Base-by-base conservation (phyloP, 2,113 vertebrate genomes). In the Ophthalmolycus amberensis region DNA sequence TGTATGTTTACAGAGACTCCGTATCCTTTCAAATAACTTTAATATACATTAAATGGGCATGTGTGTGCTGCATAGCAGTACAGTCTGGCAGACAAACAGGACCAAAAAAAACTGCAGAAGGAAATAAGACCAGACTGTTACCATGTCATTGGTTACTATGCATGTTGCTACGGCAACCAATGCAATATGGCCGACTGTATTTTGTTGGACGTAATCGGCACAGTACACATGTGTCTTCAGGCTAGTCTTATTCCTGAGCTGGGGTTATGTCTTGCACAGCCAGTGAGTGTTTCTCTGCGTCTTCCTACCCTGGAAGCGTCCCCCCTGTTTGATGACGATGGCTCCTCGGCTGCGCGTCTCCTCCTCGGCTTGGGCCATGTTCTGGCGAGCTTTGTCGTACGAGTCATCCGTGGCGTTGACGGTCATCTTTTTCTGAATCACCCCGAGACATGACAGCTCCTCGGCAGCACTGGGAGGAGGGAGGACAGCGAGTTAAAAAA, bases 391-490 rank as follows among this genome's bases (percentile, higher is more conserved):
- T 85, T 97, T 97, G 93, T 98, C 96, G 87, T 99, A 99, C 65
- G 97, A 98, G 71, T 98, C 97, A 1, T 99, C 97, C 0, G 97
- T 98, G 44, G 97, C 97, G 0, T 96, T 97, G 84, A 99, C 96
- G 0, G 97, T 98, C 95, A 99, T 96, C 90, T 98, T 98, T 86
- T 98, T 96, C 95, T 97, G 97, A 89, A 99, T 96, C 94, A 96
- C 96, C 40, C 97, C 97, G 5, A 99, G 94, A 92, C 96, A 97
- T 64, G 96, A 96, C 94, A 99, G 89, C 69, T 96, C 96, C 67
- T 95, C 89, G 0, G 93, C 91, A 40, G 95, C 93, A 82, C 97
- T 98, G 93, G 54, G 34, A 70, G 71, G 71, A 60, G 20, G 73
- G 32, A 76, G 56, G 69, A 73, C 29, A 66, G 68, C 0, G 37